Evolutionary conservation across 2,113 vertebrate genomes (phyloP).

Genomic region (Sander lucioperca): DNA sequence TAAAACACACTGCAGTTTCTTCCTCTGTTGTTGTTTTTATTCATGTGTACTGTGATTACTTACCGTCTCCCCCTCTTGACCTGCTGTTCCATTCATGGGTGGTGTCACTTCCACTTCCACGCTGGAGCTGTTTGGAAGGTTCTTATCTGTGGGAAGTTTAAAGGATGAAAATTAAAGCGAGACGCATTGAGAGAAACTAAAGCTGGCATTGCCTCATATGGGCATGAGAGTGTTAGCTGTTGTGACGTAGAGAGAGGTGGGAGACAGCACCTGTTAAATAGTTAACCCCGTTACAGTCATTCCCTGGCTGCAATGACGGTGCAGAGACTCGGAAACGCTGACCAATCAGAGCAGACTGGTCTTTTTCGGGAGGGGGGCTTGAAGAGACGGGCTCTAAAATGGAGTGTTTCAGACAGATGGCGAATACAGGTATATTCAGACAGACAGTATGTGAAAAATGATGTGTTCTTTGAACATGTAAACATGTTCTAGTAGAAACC

Average conservation of each 20-base stretch:
- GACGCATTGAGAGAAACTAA: neutral
- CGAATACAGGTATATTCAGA: too few relatives aligned
- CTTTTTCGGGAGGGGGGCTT: too few relatives aligned
- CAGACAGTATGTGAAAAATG: too few relatives aligned
- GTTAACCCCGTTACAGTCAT: neutral
- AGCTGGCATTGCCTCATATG: neutral
- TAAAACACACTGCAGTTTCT: neutral
- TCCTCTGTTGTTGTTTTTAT: neutral
- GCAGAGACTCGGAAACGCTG: too few relatives aligned
- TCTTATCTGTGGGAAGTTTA: slow-evolving; percentile 86
- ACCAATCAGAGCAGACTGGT: too few relatives aligned
- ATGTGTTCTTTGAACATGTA: too few relatives aligned
- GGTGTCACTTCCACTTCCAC: slow-evolving; percentile 95
- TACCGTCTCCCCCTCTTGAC: slow-evolving; percentile 91
- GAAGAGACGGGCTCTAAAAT: too few relatives aligned
- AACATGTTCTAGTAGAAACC: too few relatives aligned
- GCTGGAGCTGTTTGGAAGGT: slow-evolving; percentile 91
- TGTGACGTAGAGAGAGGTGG: neutral
- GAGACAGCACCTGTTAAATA: neutral
- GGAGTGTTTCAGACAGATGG: too few relatives aligned
- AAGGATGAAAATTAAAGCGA: slow-evolving; percentile 6
- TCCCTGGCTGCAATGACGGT: too few relatives aligned
- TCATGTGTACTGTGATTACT: slow-evolving; percentile 81
- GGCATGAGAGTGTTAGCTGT: neutral
- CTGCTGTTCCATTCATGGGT: slow-evolving; percentile 90